Conservation (phyloP, 2,797 vertebrate species). For the Neostethus bicornis region DNA sequence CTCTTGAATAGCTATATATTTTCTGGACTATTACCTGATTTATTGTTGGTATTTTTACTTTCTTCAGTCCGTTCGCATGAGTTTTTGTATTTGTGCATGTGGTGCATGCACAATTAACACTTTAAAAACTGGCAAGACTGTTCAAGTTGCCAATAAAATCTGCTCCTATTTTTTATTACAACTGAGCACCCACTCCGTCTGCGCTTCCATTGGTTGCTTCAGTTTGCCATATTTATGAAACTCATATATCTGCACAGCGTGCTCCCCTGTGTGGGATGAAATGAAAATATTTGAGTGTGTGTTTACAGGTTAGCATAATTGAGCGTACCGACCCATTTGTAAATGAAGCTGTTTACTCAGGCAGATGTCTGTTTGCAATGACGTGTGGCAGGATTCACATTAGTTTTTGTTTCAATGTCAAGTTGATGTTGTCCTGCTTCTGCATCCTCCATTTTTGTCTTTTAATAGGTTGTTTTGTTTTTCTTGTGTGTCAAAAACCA, state of each 20-base stretch:
- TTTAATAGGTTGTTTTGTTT: constrained; percentile 46
- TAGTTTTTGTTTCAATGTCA: constrained; percentile 53
- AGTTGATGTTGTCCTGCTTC: constrained; percentile 41
- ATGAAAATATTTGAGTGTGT: constrained; percentile 52
- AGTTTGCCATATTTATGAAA: constrained; percentile 53
- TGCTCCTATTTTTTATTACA: constrained; percentile 41
- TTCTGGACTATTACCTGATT: no score
- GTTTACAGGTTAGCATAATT: constrained; percentile 65
- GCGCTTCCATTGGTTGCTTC: constrained; percentile 45
- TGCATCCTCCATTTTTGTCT: constrained; percentile 19
- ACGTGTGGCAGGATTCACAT: constrained; percentile 44
- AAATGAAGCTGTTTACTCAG: constrained; percentile 54
- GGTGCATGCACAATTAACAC: constrained; percentile 25
- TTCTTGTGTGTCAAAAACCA: constrained; percentile 26
- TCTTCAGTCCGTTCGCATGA: constrained; percentile 50
- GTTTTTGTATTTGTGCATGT: neutral
- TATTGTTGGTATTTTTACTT: no score
- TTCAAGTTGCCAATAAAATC: constrained; percentile 18
- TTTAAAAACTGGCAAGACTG: constrained; percentile 37
- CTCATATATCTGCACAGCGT: constrained; percentile 49
- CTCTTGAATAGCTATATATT: no score
- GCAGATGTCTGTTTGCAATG: constrained; percentile 41
- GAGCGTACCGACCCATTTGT: constrained; percentile 37
- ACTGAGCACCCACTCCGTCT: constrained; percentile 48
- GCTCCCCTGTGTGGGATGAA: constrained; percentile 44